phyloP scores from a whole-genome alignment of 1,140 invertebrate species.

The Pseudomyrmex concolor region DNA sequence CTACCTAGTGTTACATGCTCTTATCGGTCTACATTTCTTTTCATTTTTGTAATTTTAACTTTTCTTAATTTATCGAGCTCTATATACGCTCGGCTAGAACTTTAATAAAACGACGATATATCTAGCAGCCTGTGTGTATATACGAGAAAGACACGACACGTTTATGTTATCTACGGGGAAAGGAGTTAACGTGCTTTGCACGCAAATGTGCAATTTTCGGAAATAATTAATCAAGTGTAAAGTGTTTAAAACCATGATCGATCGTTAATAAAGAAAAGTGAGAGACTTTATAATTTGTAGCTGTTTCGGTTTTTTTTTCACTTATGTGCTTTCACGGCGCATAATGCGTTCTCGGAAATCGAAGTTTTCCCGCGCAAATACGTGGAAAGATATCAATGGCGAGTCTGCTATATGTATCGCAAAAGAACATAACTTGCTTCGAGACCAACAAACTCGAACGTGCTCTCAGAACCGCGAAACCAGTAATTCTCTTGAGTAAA shows the following conservation, averaged over 20 bases:
- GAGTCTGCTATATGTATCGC: neutral
- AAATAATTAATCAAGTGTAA: conserved; percentile 17
- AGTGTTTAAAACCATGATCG: neutral
- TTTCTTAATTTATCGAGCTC: conserved; percentile 50
- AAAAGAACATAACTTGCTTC: conserved; percentile 33
- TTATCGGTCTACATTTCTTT: no score
- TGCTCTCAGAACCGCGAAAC: conserved; percentile 16
- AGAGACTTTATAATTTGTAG: no score
- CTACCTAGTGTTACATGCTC: no score
- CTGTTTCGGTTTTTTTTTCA: no score
- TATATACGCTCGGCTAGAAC: conserved; percentile 28
- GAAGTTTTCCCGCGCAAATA: conserved; percentile 49
- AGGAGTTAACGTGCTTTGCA: neutral
- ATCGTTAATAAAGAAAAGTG: neutral
- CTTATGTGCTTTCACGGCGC: neutral
- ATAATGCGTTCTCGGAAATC: conserved; percentile 41
- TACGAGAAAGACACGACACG: conserved; percentile 13
- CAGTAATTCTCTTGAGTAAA: conserved; percentile 39
- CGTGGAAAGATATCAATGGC: conserved; percentile 43
- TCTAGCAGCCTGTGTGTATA: neutral
- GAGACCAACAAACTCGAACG: conserved; percentile 23
- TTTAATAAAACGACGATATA: conserved; percentile 36
- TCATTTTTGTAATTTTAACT: no score
- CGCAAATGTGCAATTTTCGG: neutral
- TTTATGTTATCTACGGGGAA: conserved; percentile 3